These are phyloP conservation scores for Heliothis virescens DNA, from an alignment of 1,140 invertebrate species.

Conservation along the genomic window DNA sequence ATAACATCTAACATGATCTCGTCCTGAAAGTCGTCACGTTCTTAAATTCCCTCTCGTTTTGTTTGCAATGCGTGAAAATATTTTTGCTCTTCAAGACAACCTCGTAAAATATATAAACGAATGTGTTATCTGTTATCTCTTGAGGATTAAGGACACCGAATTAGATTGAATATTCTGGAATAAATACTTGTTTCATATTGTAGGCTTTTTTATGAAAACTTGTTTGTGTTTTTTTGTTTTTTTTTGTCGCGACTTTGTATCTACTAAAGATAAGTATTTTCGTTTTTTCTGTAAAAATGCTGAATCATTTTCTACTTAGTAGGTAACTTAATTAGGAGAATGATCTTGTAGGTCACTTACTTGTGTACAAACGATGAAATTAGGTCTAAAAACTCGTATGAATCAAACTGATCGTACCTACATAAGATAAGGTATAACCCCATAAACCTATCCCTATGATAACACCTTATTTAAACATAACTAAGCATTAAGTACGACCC, in stretches of 20 bases:
- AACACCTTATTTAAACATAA: slow-evolving; percentile 1
- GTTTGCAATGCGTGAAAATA: not conserved
- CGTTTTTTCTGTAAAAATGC: no score
- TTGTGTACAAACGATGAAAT: no score
- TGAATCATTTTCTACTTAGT: no score
- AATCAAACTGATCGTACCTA: no score
- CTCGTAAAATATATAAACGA: slow-evolving; percentile 29
- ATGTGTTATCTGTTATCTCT: slow-evolving; percentile 3
- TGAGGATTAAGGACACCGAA: slow-evolving; percentile 13
- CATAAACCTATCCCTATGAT: not conserved
- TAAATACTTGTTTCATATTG: not conserved
- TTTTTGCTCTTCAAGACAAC: slow-evolving; percentile 6
- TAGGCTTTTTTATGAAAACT: not conserved
- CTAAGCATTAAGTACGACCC: not conserved
- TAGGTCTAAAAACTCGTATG: no score
- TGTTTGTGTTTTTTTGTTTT: not conserved
- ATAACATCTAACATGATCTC: slow-evolving; percentile 12
- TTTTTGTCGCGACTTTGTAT: no score
- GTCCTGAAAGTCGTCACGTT: slow-evolving; percentile 26
- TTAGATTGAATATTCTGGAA: not conserved
- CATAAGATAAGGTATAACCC: no score
- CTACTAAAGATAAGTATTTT: no score
- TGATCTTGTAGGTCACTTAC: no score
- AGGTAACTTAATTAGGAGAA: no score
- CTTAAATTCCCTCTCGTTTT: slow-evolving; percentile 8